Conservation (phyloP, 2,888 invertebrate species). For the Geophilus truncorum region DNA sequence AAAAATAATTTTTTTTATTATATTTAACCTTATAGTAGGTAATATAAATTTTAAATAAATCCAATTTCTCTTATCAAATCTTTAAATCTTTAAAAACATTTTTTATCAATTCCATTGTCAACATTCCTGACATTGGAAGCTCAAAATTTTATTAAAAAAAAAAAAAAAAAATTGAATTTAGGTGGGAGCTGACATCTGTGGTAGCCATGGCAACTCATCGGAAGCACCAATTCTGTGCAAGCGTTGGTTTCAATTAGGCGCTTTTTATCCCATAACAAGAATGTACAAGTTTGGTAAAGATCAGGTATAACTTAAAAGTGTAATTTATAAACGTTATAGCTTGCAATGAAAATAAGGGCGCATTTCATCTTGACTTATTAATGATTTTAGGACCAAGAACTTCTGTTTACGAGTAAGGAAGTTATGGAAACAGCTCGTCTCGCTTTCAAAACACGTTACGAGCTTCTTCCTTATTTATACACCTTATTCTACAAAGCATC, state of each 20-base stretch:
- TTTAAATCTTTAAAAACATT: neutral
- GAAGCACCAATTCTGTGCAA: constrained; percentile 49
- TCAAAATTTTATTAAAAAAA: neutral
- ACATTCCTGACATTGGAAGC: neutral
- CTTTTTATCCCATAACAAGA: constrained; percentile 51
- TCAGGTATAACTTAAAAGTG: constrained; percentile 20
- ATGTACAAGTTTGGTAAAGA: constrained; percentile 46
- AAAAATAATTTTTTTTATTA: neutral
- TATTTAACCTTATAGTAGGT: no score
- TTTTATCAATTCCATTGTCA: neutral
- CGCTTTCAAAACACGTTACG: constrained; percentile 45
- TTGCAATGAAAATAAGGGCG: neutral
- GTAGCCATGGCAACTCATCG: constrained; percentile 43
- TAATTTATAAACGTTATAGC: neutral
- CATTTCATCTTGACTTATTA: neutral
- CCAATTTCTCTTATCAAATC: no score
- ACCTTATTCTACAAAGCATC: constrained; percentile 48
- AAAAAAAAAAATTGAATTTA: constrained; percentile 30
- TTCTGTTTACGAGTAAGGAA: constrained; percentile 31
- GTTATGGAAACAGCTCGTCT: constrained; percentile 31
- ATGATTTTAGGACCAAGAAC: constrained; percentile 32
- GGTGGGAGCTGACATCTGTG: constrained; percentile 44
- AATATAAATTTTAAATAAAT: no score
- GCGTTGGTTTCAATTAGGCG: constrained; percentile 52
- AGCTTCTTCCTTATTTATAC: constrained; percentile 52